Base-by-base conservation (phyloP, 2,113 vertebrate species). In the Lophura nycthemera region DNA sequence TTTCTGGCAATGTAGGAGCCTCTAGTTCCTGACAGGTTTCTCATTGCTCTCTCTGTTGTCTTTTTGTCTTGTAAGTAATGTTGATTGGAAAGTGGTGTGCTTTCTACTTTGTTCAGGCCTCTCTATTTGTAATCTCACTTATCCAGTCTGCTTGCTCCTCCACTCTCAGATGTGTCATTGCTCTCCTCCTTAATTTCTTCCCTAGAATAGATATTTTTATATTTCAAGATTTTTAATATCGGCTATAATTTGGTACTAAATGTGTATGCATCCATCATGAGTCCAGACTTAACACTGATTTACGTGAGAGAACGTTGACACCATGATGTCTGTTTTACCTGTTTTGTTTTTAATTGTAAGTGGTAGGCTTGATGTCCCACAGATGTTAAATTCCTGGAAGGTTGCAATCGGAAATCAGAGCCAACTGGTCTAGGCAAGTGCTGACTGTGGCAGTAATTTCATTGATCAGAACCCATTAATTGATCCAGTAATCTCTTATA, bases 371-470 rank as follows among this genome's bases (percentile, higher is more conserved):
- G 32, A 56, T 21, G 60, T 80, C 65, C 59, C 59, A 74, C 76
- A 71, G 70, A 85, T 56, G 59, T 56, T 54, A 82, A 29, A 42
- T 92, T 96, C 75, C 94, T 93, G 92, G 91, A 91, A 92, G 70
- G 38, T 27, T 27, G 27, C 74, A 61, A 65, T 93, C 25, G 65
- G 78, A 91, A 87, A 74, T 85, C 20, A 60, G 64, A 88, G 15
- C 74, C 72, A 79, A 56, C 57, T 85, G 34, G 38, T 93, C 81
- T 93, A 71, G 66, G 66, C 42, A 61, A 74, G 47, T 77, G 79
- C 86, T 94, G 90, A 70, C 83, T 77, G 11, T 63, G 54, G 20
- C 25, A 90, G 47, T 86, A 83, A 83, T 77, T 80, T 77, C 50
- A 81, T 90, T 71, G 93, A 91, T 90, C 56, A 21, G 60, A 74